Conservation (phyloP, 2,113 vertebrate species). For the Crotalus viridis region DNA sequence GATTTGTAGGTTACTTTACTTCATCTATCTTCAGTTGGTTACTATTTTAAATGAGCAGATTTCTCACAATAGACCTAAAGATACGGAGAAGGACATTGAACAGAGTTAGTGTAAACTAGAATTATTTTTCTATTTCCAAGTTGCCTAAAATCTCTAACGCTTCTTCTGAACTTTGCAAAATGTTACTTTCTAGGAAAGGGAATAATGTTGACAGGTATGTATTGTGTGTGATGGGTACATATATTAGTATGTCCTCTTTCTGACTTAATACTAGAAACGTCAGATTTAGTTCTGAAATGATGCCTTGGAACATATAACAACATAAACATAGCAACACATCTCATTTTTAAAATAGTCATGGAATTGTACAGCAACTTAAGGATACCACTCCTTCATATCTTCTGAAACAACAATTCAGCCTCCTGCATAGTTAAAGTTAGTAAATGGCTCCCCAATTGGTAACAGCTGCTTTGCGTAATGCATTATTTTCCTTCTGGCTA, state of each 20-base stretch:
- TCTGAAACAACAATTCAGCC: neutral
- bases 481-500: neutral
- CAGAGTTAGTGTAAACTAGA: neutral
- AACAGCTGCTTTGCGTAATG: neutral
- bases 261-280: neutral
- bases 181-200: neutral
- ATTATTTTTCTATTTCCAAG: neutral
- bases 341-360: neutral
- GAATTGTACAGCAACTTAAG: neutral
- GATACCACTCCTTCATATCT: neutral
- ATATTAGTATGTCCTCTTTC: neutral
- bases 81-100: neutral
- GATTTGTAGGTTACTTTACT: neutral
- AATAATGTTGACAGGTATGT: neutral
- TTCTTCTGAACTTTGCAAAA: neutral
- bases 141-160: neutral
- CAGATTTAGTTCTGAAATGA: neutral
- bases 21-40: neutral
- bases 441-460: neutral
- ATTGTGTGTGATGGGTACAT: neutral
- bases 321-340: neutral
- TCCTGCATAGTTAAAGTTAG: neutral
- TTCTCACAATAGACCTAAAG: neutral
- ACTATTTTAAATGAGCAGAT: neutral
- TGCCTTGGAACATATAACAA: neutral